Percentiles rank a stretch among this genome's conserved stretches.
Evolutionary conservation across 2,888 invertebrate species (phyloP).

Genomic region (Selenia dentaria): DNA sequence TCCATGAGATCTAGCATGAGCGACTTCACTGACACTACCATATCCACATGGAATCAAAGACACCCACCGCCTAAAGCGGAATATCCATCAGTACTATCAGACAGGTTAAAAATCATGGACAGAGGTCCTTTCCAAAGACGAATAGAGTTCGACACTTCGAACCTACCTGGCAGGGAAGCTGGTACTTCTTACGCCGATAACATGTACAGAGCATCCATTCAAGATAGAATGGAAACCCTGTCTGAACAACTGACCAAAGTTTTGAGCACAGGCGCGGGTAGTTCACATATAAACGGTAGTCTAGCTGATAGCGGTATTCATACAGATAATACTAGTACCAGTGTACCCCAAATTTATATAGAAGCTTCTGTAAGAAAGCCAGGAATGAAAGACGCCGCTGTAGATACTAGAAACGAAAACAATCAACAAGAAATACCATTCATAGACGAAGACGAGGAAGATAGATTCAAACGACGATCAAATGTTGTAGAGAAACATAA

Average conservation of each 20-base stretch:
- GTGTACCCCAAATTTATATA: slow-evolving; percentile 73
- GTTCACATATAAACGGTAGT: slow-evolving; percentile 76
- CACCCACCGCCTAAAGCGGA: slow-evolving; percentile 59
- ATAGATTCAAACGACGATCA: slow-evolving; percentile 52
- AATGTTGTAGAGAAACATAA: slow-evolving; percentile 67
- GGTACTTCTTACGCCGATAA: slow-evolving; percentile 67
- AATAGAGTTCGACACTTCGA: slow-evolving; percentile 72
- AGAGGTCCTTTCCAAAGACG: slow-evolving; percentile 69
- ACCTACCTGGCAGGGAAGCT: slow-evolving; percentile 55
- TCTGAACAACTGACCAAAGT: slow-evolving; percentile 77
- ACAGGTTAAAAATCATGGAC: slow-evolving; percentile 66
- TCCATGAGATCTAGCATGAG: slow-evolving; percentile 76
- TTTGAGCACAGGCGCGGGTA: slow-evolving; percentile 71
- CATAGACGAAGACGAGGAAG: slow-evolving; percentile 75
- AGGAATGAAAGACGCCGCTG: slow-evolving; percentile 67
- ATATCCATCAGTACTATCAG: slow-evolving; percentile 75
- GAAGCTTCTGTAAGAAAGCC: slow-evolving; percentile 53
- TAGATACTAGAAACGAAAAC: slow-evolving; percentile 76
- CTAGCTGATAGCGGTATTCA: slow-evolving; percentile 78
- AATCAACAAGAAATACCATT: slow-evolving; percentile 78
- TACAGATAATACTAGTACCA: slow-evolving; percentile 77
- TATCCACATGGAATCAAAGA: slow-evolving; percentile 77
- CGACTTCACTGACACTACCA: slow-evolving; percentile 81
- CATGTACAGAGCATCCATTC: slow-evolving; percentile 60
- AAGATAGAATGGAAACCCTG: slow-evolving; percentile 69